Evolutionary conservation across 2,797 vertebrate genomes (phyloP), one percentile per base, ranked within the genome.

Genomic region (Harpagifer antarcticus): DNA sequence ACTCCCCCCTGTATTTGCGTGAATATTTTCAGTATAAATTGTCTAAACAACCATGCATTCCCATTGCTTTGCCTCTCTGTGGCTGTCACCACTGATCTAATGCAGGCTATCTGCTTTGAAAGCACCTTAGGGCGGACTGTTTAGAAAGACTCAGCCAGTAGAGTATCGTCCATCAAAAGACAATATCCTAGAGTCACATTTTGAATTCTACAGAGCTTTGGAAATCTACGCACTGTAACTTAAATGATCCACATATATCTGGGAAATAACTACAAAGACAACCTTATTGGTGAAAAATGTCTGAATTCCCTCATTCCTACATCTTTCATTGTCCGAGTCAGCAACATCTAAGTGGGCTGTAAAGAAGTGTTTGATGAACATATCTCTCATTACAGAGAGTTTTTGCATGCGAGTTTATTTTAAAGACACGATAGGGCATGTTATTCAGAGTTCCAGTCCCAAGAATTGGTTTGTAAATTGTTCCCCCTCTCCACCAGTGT

Each of bases 391-490:
- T 63, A 27, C 14, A 44, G 50, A 23, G 48, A 77, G 27, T 27
- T 27, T 27, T 5, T 87, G 72, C 78, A 78, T 85, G 47, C 42
- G 3, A 5, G 2, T 40, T 56, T 66, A 48, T 70, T 63, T 53
- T 23, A 0, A 50, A 54, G 70, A 79, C 68, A 15, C 47, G 91
- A 90, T 54, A 48, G 68, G 72, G 48, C 91, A 68, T 68, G 89
- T 81, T 76, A 4, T 42, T 3, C 52, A 43, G 48, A 86, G 90
- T 88, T 92, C 83, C 71, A 17, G 45, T 67, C 64, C 48, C 23
- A 55, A 64, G 59, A 55, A 67, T 76, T 64, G 47, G 75, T 60
- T 88, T 92, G 76, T 78, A 78, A 91, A 88, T 88, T 45, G 8
- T 67, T 67, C 43, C 16, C 8, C 5, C 13, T 74, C 60, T 74